Evolutionary conservation across 1,140 invertebrate genomes (phyloP), one percentile per base, ranked within the genome.

Genomic region (Littorina saxatilis): DNA sequence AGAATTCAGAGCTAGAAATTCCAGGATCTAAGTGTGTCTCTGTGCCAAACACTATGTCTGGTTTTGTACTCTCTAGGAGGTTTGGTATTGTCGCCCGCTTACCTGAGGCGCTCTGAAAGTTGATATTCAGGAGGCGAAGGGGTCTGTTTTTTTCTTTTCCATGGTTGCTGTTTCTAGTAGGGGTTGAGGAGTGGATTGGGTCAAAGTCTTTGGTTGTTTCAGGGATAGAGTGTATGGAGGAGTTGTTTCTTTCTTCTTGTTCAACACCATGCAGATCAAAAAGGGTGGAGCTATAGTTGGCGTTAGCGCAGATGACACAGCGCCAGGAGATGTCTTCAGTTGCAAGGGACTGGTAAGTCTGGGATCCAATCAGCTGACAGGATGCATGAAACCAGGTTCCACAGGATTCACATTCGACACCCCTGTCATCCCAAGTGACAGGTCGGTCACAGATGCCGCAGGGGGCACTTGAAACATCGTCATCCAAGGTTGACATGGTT

Each of bases 41-140:
- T 75, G 82, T 81, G 2, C 79, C 79, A 68, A 83, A 39, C 15
- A 85, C 72, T 29, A 84, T 81, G 61, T n/a, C n/a, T n/a, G n/a
- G n/a, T n/a, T n/a, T n/a, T n/a, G n/a, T n/a, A n/a, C n/a, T n/a
- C n/a, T n/a, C 79, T 40, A 86, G 66, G 13, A 86, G 32, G 72
- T 86, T 83, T 39, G 80, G 55, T n/a, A 84, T 47, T 35, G 40
- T n/a, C 17, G 80, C 70, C 81, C 82, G 83, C 63, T 86, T 84
- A 7, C 80, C 73, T 73, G 75, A 80, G 17, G 83, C 75, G 40
- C 75, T 83, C 29, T 82, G 81, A 47, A 82, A 81, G 66, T 85
- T 84, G 4, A 86, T 61, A 63, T 85, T 86, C 27, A 84, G 37
- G 29, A 83, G 70, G 43, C 81, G 20, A 1, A 86, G 40, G 58